Base-by-base conservation (phyloP, 2,113 vertebrate species). In the Phalacrocorax carbo region DNA sequence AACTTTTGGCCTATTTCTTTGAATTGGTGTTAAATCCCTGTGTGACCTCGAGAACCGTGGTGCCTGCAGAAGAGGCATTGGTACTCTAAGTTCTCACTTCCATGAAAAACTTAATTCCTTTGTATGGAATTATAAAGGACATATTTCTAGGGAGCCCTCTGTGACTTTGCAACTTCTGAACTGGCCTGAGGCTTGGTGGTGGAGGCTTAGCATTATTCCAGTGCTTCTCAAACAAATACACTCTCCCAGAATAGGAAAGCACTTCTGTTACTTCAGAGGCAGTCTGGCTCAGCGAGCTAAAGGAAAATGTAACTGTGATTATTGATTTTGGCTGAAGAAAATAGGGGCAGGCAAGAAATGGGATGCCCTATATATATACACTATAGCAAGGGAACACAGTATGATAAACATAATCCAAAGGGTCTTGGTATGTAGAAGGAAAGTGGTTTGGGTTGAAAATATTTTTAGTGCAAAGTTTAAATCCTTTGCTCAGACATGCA, bases 361-460 rank as follows among this genome's bases (percentile, higher is more conserved):
- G 55, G 13, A 75, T 55, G 8, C 7, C 30, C 22, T 79, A 27
- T 48, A 44, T 44, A 52, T n/a, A 32, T 1, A 48, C 18, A 7
- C 38, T 61, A 10, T 9, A 68, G 34, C 30, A 44, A 68, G 88
- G 90, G 76, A 64, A 52, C 48, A 38, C 16, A 30, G 20, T 55
- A 51, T 72, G 69, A 92, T 84, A 88, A 92, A 86, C 1, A 2
- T 49, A 92, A 95, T 82, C 62, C 40, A 48, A 93, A 76, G n/a
- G 19, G n/a, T 57, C 19, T 91, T 57, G 57, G 57, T 26, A 61
- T 14, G 10, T 16, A 62, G 49, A 86, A 80, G 19, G 21, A 42
- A 94, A 94, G 20, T 69, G 29, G 9, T 84, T 36, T 38, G 29
- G n/a, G 7, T 79, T 93, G 19, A 65, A 95, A 95, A 64, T 73